Base-by-base conservation (phyloP, 2,888 invertebrate species). In the Polyommatus icarus region DNA sequence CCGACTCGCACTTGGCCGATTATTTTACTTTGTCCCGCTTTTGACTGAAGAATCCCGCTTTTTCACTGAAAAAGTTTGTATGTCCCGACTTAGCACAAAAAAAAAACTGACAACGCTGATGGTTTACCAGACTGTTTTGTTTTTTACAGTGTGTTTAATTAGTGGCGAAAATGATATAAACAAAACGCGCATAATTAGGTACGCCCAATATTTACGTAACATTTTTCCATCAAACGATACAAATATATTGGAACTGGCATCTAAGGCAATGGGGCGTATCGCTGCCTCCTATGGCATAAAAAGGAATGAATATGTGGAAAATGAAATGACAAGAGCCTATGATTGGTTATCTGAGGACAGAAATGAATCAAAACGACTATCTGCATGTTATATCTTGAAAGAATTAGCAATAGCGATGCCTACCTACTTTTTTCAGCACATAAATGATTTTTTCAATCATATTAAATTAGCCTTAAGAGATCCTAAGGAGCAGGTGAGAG, bases 371-470 rank as follows among this genome's bases (percentile, higher is more conserved):
- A 97, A 98, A 87, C 95, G 98, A 78, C 97, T 98, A 84, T 98
- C 98, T 29, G 98, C 99, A 7, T 98, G 98, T 7, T 94, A 99
- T 71, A 97, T 99, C 76, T 91, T 99, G 32, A 96, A 97, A 83
- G 99, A 99, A 91, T 91, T 99, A 72, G 99, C 99, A 0, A 96
- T 98, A 50, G 97, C 98, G n/a, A 98, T 99, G 94, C 99, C 99
- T 0, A 99, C 99, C 36, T 98, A 98, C 89, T 99, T 99, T 90
- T 99, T 97, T 87, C 98, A 98, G 89, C 98, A 98, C 90, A 97
- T 98, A 2, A 96, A 97, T 76, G 96, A 96, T 36, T 98, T 98
- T 89, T 99, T 99, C 85, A 98, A 98, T 82, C 96, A 98, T 76
- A 98, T 99, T 77, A 98, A 99, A 88, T 96, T 97, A 88, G 98